phyloP scores from a whole-genome alignment of 2,113 vertebrate species.

The Phaethon lepturus region DNA sequence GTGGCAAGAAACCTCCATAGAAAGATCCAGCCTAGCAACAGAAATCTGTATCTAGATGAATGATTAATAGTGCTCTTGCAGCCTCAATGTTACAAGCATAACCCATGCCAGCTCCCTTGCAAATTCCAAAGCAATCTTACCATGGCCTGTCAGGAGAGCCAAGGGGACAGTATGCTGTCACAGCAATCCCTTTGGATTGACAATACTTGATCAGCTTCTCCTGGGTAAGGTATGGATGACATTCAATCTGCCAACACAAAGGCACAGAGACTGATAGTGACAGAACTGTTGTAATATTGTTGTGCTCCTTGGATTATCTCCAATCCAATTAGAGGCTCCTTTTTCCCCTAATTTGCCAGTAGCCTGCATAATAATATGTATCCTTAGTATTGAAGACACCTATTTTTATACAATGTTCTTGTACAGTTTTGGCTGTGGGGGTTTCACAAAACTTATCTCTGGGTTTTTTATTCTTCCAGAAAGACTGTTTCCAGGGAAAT shows the following conservation, averaged over 20 bases:
- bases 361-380: background rate
- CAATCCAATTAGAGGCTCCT: background rate
- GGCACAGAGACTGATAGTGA: background rate
- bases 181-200: conserved; percentile 83
- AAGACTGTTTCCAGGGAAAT: background rate
- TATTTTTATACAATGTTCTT: background rate
- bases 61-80: background rate
- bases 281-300: background rate
- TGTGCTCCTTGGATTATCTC: background rate
- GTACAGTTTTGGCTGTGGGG: background rate
- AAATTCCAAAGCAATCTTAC: conserved; percentile 48
- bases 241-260: conserved; percentile 79
- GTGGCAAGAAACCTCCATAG: background rate
- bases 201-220: conserved; percentile 87
- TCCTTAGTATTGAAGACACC: background rate
- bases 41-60: background rate
- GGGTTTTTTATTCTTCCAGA: background rate
- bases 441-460: background rate
- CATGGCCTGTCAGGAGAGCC: conserved; percentile 89
- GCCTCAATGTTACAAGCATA: background rate
- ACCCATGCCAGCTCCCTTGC: background rate
- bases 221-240: conserved; percentile 88
- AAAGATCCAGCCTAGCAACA: background rate
- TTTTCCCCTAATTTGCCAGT: background rate
- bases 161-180: conserved; percentile 90